Evolutionary conservation across 2,888 invertebrate species (phyloP).

Genomic region (Melinaea marsaeus): DNA sequence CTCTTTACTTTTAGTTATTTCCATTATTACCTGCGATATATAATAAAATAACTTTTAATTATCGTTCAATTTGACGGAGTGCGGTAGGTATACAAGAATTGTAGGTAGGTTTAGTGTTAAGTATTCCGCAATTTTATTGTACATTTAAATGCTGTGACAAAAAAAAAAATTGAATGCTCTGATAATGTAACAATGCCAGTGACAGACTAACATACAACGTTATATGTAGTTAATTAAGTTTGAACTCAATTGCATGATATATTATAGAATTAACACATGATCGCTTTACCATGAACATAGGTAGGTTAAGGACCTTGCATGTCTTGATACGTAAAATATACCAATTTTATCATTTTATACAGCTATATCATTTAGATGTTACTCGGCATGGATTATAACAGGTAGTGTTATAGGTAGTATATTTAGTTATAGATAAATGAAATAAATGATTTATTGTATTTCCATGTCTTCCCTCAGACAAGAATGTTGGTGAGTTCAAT

Average conservation of each 20-base stretch:
- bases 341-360: not conserved
- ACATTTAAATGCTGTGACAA: no score
- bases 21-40: no score
- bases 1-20: no score
- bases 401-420: slow-evolving; percentile 4
- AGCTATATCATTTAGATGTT: slow-evolving; percentile 6
- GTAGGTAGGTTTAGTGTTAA: no score
- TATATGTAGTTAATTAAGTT: not conserved
- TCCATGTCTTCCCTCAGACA: slow-evolving; percentile 72
- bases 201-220: no score
- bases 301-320: not conserved
- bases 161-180: no score
- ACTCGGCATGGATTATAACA: slow-evolving; percentile 15
- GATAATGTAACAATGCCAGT: no score
- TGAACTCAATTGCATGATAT: not conserved
- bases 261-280: not conserved
- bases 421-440: slow-evolving; percentile 20
- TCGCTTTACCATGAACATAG: not conserved
- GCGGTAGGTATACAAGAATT: no score
- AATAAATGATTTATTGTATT: slow-evolving; percentile 50
- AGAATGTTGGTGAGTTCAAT: slow-evolving; percentile 70
- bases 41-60: no score
- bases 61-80: no score
- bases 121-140: no score
- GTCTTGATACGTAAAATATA: not conserved